Evolutionary conservation across 2,888 invertebrate genomes (phyloP).

Genomic region (Nesidiocoris tenuis): DNA sequence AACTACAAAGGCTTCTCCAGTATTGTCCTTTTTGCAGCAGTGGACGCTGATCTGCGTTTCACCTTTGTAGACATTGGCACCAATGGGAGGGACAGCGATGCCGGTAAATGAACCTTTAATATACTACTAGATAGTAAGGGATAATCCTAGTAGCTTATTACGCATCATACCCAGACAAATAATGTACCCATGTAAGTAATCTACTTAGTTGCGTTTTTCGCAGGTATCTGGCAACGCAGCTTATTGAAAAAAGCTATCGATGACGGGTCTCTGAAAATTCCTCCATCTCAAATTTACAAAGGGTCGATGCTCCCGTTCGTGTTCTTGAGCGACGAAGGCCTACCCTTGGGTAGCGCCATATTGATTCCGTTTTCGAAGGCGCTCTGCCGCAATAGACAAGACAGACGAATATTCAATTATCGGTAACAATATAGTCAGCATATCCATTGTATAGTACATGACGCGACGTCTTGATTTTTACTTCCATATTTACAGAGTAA

Average conservation of each 20-base stretch:
- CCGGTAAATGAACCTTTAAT: too few species aligned
- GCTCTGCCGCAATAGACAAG: neutral
- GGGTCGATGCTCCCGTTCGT: neutral
- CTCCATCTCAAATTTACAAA: neutral
- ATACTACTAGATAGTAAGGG: too few species aligned
- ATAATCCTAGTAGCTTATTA: too few species aligned
- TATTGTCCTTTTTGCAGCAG: slow-evolving; percentile 50
- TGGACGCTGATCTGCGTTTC: slow-evolving; percentile 52
- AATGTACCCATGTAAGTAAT: too few species aligned
- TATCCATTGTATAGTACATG: neutral
- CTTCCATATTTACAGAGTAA: too few species aligned
- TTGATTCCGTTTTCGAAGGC: neutral
- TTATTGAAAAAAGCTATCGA: neutral
- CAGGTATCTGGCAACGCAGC: neutral
- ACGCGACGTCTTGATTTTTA: too few species aligned
- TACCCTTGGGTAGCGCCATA: neutral
- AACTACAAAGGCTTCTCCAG: slow-evolving; percentile 31
- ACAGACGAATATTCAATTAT: neutral
- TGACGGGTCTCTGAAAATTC: neutral
- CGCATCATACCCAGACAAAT: too few species aligned
- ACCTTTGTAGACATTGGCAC: slow-evolving; percentile 52
- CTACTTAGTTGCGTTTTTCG: neutral
- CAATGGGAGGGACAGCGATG: slow-evolving; percentile 51
- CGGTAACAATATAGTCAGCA: neutral
- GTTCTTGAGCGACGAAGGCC: neutral